A percentile compares a stretch with the other conserved stretches of the same genome.
These are phyloP conservation scores for Fistularia commersonii DNA, from an alignment of 2,797 vertebrate species.

Conservation along the genomic window DNA sequence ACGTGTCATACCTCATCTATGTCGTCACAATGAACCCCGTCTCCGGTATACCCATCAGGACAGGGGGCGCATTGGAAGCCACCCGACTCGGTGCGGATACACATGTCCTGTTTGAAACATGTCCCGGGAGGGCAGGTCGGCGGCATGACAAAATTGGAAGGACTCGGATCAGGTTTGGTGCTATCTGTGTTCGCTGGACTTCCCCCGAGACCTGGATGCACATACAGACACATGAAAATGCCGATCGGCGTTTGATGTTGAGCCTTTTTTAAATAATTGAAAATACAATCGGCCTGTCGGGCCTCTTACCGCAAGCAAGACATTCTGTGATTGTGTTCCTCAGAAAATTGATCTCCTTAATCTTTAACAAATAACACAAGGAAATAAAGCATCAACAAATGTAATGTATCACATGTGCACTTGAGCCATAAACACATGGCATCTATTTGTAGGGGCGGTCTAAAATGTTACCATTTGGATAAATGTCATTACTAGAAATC, in stretches of 20 bases:
- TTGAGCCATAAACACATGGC: too few species aligned
- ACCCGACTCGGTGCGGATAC: conserved; percentile 75
- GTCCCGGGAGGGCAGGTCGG: conserved; percentile 76
- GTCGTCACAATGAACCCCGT: conserved; percentile 89
- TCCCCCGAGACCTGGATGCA: conserved; percentile 39
- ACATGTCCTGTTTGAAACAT: conserved; percentile 88
- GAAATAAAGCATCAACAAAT: not conserved
- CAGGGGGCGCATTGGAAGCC: conserved; percentile 84
- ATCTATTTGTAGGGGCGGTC: too few species aligned
- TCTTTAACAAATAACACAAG: conserved; percentile 66
- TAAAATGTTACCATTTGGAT: too few species aligned
- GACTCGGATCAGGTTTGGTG: conserved; percentile 1
- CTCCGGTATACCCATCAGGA: conserved; percentile 87
- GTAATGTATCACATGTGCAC: too few species aligned
- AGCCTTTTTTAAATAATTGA: conserved; percentile 4
- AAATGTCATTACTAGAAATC: too few species aligned
- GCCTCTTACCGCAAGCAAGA: conserved; percentile 86
- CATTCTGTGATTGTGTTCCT: conserved; percentile 91
- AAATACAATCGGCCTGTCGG: not conserved
- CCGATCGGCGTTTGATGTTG: conserved; percentile 4
- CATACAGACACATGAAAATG: conserved; percentile 1
- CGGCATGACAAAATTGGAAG: conserved; percentile 4
- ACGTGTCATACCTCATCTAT: conserved; percentile 84
- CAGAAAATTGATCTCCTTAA: conserved; percentile 91
- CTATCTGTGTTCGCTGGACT: conserved; percentile 29